phyloP scores from a whole-genome alignment of 2,888 invertebrate genomes.

The Mactromeris polynyma region DNA sequence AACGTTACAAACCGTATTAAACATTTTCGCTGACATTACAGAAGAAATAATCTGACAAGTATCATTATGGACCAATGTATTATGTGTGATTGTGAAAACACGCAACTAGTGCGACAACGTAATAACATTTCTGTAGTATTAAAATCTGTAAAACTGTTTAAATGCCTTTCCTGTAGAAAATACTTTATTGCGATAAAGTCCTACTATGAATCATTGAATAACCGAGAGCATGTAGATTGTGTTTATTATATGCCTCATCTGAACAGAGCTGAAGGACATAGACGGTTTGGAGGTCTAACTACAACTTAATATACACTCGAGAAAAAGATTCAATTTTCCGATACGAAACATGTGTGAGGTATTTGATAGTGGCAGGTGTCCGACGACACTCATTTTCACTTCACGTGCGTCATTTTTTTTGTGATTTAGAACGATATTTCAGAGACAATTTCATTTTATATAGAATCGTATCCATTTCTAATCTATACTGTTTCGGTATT shows the following conservation, averaged over 20 bases:
- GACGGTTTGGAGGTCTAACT: not conserved
- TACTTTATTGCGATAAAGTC: not conserved
- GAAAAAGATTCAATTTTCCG: no score
- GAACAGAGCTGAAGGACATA: not conserved
- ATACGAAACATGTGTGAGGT: not conserved
- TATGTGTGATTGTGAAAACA: not conserved
- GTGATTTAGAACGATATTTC: not conserved
- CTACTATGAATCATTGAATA: not conserved
- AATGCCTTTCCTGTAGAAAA: not conserved
- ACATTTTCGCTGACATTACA: no score
- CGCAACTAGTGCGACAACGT: not conserved
- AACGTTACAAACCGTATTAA: no score
- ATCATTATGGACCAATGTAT: no score
- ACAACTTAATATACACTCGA: no score
- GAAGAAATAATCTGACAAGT: no score
- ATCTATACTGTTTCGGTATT: not conserved
- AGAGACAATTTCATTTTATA: not conserved
- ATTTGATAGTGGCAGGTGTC: not conserved
- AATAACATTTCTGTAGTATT: not conserved
- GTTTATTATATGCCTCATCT: not conserved
- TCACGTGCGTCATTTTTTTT: not conserved
- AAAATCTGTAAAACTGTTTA: not conserved
- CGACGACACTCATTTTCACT: not conserved
- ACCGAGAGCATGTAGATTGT: not conserved
- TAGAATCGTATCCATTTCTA: not conserved